Conservation (phyloP, 2,888 invertebrate genomes). For the Agonopterix arenella region DNA sequence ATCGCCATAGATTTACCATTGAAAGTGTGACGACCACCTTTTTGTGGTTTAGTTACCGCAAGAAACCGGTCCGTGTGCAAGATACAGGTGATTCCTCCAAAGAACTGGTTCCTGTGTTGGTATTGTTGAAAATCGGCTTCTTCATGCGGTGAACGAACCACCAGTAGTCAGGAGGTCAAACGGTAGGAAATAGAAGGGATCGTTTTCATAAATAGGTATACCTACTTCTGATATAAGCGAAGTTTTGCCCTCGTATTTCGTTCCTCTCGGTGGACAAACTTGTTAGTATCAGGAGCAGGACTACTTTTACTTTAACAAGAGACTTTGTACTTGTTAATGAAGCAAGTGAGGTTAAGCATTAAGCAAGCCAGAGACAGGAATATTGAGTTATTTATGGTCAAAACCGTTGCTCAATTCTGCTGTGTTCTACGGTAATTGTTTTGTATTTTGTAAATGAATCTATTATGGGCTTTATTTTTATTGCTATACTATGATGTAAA, state of each 20-base stretch:
- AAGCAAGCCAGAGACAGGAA: background rate
- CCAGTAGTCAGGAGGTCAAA: too few species aligned
- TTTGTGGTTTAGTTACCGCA: slow-evolving; percentile 53
- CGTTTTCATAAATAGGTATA: slow-evolving; percentile 4
- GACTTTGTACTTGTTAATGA: background rate
- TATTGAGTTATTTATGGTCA: background rate
- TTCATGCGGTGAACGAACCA: slow-evolving; percentile 22
- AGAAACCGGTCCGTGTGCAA: slow-evolving; percentile 45
- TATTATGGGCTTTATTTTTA: too few species aligned
- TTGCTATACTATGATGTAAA: too few species aligned
- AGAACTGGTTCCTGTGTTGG: slow-evolving; percentile 47
- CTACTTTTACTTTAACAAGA: slow-evolving; percentile 37
- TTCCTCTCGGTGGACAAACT: background rate
- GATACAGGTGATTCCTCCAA: slow-evolving; percentile 57
- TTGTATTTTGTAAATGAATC: too few species aligned
- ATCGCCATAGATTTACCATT: slow-evolving; percentile 10
- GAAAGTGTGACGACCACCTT: slow-evolving; percentile 49
- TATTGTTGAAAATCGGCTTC: slow-evolving; percentile 43
- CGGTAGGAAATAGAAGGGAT: too few species aligned
- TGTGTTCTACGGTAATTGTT: too few species aligned
- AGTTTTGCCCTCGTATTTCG: too few species aligned
- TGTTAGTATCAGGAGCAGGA: slow-evolving; percentile 14
- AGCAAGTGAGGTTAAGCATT: background rate
- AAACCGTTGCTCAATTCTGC: too few species aligned
- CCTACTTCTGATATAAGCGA: too few species aligned